Percentiles rank a stretch among this genome's conserved stretches.
These are phyloP conservation scores for Heterodera carotae DNA, from an alignment of 1,140 invertebrate species.

Conservation along the genomic window DNA sequence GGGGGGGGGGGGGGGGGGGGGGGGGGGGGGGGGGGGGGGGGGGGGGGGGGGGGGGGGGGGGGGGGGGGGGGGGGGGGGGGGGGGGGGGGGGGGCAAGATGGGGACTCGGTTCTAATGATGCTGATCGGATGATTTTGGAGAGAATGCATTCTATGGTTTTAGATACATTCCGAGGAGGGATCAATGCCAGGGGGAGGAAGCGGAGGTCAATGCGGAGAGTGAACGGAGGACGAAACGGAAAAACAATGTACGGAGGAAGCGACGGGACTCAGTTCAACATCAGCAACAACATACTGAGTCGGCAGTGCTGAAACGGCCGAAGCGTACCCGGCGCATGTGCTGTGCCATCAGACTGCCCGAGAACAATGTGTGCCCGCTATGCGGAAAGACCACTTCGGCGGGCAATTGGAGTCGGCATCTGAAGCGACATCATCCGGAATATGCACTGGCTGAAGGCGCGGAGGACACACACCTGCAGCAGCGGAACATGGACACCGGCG, in stretches of 20 bases:
- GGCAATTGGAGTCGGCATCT: slow-evolving; percentile 30
- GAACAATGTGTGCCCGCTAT: slow-evolving; percentile 21
- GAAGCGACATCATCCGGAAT: slow-evolving; percentile 27
- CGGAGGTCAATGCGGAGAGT: not conserved
- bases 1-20: too few relatives aligned
- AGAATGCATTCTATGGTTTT: not conserved
- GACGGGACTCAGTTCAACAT: not conserved
- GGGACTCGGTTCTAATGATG: too few relatives aligned
- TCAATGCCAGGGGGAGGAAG: not conserved
- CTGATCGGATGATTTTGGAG: too few relatives aligned
- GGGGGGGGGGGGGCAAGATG: too few relatives aligned
- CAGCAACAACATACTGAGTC: not conserved
- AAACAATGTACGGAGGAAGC: not conserved
- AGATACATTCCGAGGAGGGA: not conserved
- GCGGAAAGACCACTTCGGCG: slow-evolving; percentile 8
- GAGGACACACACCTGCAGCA: slow-evolving; percentile 11
- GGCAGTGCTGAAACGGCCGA: not conserved
- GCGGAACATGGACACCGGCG: not conserved
- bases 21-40: too few relatives aligned
- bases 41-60: too few relatives aligned
- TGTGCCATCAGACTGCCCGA: slow-evolving; percentile 19
- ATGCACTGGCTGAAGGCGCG: slow-evolving; percentile 4
- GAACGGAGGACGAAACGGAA: not conserved
- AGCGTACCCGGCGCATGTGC: not conserved
- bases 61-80: too few relatives aligned